phyloP scores from a whole-genome alignment of 2,797 vertebrate species.

The Clarias platycephalus region DNA sequence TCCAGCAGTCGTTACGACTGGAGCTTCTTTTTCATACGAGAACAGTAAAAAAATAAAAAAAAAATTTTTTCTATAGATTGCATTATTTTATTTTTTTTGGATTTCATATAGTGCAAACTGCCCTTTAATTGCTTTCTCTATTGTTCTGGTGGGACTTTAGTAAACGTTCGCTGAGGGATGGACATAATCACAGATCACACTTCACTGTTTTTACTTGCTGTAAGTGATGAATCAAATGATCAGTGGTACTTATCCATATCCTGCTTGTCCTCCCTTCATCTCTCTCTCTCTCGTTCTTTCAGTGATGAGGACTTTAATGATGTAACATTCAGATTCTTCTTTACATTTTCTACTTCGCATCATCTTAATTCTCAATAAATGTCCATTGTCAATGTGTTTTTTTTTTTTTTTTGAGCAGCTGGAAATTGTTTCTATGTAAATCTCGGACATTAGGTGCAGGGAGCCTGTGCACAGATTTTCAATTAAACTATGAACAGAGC shows the following conservation, averaged over 20 bases:
- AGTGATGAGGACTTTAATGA: slow-evolving; percentile 58
- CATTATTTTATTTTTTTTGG: slow-evolving; percentile 89
- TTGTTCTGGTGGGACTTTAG: slow-evolving; percentile 15
- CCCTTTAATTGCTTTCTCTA: slow-evolving; percentile 71
- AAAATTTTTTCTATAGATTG: slow-evolving; percentile 92
- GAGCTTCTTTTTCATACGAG: slow-evolving; percentile 85
- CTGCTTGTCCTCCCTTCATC: not conserved
- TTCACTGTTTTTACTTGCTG: slow-evolving; percentile 11
- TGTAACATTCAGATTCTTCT: slow-evolving; percentile 60
- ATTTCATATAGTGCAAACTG: slow-evolving; percentile 85
- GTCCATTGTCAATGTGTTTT: slow-evolving; percentile 69
- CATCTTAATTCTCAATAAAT: slow-evolving; percentile 68
- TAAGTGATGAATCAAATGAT: slow-evolving; percentile 29
- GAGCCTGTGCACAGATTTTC: slow-evolving; percentile 47
- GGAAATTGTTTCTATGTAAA: slow-evolving; percentile 58
- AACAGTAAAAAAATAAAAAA: too few species aligned
- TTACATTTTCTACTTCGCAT: slow-evolving; percentile 64
- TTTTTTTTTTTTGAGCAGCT: slow-evolving; percentile 67
- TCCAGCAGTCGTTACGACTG: slow-evolving; percentile 71
- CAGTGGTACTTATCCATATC: slow-evolving; percentile 50
- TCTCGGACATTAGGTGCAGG: slow-evolving; percentile 64
- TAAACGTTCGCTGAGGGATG: slow-evolving; percentile 12
- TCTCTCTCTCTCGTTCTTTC: slow-evolving; percentile 32
- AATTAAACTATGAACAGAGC: slow-evolving; percentile 60
- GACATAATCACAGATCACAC: not conserved